Evolutionary conservation across 2,888 invertebrate species (phyloP), one percentile per base, ranked within the genome.

Genomic region (Sialis fuliginosa): DNA sequence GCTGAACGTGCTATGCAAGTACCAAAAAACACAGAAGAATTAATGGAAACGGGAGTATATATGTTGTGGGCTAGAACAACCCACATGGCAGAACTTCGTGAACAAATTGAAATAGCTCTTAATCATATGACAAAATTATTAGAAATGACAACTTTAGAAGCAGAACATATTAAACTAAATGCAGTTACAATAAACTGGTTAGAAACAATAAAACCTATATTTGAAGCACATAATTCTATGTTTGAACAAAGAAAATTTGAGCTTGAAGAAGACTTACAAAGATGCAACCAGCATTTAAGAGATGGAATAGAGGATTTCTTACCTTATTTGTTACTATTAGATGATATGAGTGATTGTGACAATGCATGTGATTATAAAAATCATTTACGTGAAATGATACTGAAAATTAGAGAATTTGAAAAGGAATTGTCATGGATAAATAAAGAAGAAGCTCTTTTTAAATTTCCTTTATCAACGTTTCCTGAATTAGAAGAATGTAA

Each of bases 101-200:
- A 79, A 54, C 74, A 80, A 55, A 86, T 91, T 49, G 67, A 77
- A 48, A 64, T 69, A 22, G 79, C 81, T 56, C 63, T 87, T 9
- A 68, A 71, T 53, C 74, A 78, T 54, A 73, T 81, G 54, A 75
- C 79, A 2, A 71, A 74, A 52, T 67, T 93, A 6, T 74, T 90
- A 52, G 87, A 88, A 57, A 75, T 86, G 61, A 83, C 84, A 6
- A 74, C 79, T 46, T 70, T 93, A 54, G 70, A 75, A 5, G 67
- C 72, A 30, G 79, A 83, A 42, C 90, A 92, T 57, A 77, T 90
- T 39, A 33, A 76, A 44, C 68, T 88, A 3, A 91, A 91, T 58
- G 77, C 83, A n/a, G 72, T 67, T 40, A 87, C 89, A 1, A 78
- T 93, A 1, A 80, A 81, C 54, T 92, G 92, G 91, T 66, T 90